Percentiles rank a stretch among this genome's conserved stretches.
Conservation (phyloP, 2,888 invertebrate species). For the Limulus polyphemus region DNA sequence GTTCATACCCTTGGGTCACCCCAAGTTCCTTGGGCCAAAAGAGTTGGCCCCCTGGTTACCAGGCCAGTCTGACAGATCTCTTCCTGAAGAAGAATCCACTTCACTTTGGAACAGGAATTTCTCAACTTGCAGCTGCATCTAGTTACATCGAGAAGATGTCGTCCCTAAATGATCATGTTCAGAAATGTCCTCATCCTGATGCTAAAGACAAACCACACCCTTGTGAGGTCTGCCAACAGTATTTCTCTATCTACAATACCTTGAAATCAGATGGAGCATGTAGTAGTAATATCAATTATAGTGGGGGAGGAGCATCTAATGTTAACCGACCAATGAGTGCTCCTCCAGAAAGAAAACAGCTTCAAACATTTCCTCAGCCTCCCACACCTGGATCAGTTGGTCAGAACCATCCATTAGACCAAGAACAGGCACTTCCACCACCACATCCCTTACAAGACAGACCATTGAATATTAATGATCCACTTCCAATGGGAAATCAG, state of each 20-base stretch:
- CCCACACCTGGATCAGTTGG: slow-evolving; percentile 7
- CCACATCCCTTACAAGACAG: slow-evolving; percentile 4
- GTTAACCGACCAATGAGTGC: slow-evolving; percentile 12
- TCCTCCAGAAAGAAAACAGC: slow-evolving; percentile 17
- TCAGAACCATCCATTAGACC: slow-evolving; percentile 3
- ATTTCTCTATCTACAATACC: slow-evolving; percentile 17
- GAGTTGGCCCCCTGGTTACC: slow-evolving; percentile 26
- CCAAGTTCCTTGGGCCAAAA: slow-evolving; percentile 23
- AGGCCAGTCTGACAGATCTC: slow-evolving; percentile 26
- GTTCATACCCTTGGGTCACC: slow-evolving; percentile 27
- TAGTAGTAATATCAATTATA: slow-evolving; percentile 4
- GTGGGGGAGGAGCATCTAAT: slow-evolving; percentile 1
- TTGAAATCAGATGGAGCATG: slow-evolving; percentile 10
- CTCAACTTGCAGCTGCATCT: slow-evolving; percentile 26
- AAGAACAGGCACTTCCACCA: not conserved
- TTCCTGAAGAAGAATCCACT: slow-evolving; percentile 27
- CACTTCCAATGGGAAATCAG: not conserved
- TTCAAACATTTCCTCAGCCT: slow-evolving; percentile 8
- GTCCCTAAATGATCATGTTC: slow-evolving; percentile 20
- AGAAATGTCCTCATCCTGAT: slow-evolving; percentile 26
- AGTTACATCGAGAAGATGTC: slow-evolving; percentile 28
- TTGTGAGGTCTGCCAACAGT: slow-evolving; percentile 26
- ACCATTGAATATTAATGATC: not conserved
- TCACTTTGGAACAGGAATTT: slow-evolving; percentile 26
- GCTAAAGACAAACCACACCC: slow-evolving; percentile 25